Base-by-base conservation (phyloP, 2,888 invertebrate species). In the Drosophila anomelani region DNA sequence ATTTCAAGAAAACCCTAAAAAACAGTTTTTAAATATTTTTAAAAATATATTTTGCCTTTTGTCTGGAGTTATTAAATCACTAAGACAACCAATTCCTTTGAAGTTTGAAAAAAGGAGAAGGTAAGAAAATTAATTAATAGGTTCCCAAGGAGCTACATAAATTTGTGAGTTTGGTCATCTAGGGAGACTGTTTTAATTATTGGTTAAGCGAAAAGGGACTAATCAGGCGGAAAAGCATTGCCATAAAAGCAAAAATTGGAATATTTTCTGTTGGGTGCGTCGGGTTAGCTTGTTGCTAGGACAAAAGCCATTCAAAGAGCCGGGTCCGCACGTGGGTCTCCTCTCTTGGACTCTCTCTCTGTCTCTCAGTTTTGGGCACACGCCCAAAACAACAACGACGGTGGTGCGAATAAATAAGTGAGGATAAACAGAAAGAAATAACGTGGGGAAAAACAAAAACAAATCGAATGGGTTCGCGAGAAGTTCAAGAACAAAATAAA, bases 401-500 rank as follows among this genome's bases (percentile, higher is more conserved):
- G 20, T 3, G 59, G 38, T 17, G 57, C 46, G 32, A 57, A 34
- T 49, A 34, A 51, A 20, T 51, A 51, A 51, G 51, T 51, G 64
- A 43, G 51, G 51, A 63, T 51, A 64, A 63, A 64, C 64, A 63
- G 64, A 51, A 36, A 34, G 39, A 49, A 64, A 64, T 41, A 44
- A 41, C 38, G 15, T 64, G 32, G 32, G 49, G 39, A 47, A 70
- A 70, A 70, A 61, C 47, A 47, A 47, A 71, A 71, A 64, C 64
- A 67, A 67, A 39, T 36, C 44, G 51, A 49, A 72, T 63, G n/a
- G 63, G 73, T 62, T 72, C 43, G 63, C 34, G 43, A 64, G 64
- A 73, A 72, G 74, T 72, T 72, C 72, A 72, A 72, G 72, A 72
- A 74, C 72, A 64, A 68, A 67, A 67, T 68, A 67, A 67, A 67